Evolutionary conservation across 2,888 invertebrate genomes (phyloP).

Genomic region (Cremastobaeus sp.): DNA sequence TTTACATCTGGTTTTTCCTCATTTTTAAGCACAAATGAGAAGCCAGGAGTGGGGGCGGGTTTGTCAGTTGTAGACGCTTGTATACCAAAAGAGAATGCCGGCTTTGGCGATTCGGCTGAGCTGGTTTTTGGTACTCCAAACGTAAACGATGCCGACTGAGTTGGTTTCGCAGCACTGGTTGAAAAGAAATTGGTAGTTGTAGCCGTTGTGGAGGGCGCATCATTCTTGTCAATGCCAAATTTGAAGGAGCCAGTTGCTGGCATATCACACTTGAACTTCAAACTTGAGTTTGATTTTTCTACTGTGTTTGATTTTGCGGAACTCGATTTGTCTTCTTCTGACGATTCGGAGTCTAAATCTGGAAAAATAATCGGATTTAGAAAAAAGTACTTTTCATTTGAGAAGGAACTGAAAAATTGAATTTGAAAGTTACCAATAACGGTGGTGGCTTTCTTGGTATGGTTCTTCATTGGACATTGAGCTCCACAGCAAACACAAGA

Average conservation of each 20-base stretch:
- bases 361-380: too few relatives aligned
- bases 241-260: slow-evolving; percentile 72
- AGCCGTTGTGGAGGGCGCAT: slow-evolving; percentile 60
- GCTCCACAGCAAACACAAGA: slow-evolving; percentile 76
- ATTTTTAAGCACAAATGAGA: slow-evolving; percentile 71
- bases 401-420: too few relatives aligned
- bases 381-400: too few relatives aligned
- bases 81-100: slow-evolving; percentile 56
- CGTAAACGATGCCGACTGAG: slow-evolving; percentile 63
- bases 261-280: slow-evolving; percentile 70
- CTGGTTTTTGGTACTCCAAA: slow-evolving; percentile 69
- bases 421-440: slow-evolving; percentile 20
- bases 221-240: slow-evolving; percentile 79
- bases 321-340: too few relatives aligned
- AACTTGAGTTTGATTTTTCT: slow-evolving; percentile 34
- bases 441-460: slow-evolving; percentile 37
- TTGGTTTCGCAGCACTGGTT: slow-evolving; percentile 66
- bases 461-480: slow-evolving; percentile 38
- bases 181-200: slow-evolving; percentile 20
- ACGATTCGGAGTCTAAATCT: too few relatives aligned
- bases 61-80: slow-evolving; percentile 48
- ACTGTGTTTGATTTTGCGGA: slow-evolving; percentile 37
- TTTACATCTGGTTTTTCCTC: slow-evolving; percentile 1
- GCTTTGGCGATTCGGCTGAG: slow-evolving; percentile 32
- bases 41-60: slow-evolving; percentile 48